Base-by-base conservation (phyloP, 2,888 invertebrate species). In the Apamea epomidion region DNA sequence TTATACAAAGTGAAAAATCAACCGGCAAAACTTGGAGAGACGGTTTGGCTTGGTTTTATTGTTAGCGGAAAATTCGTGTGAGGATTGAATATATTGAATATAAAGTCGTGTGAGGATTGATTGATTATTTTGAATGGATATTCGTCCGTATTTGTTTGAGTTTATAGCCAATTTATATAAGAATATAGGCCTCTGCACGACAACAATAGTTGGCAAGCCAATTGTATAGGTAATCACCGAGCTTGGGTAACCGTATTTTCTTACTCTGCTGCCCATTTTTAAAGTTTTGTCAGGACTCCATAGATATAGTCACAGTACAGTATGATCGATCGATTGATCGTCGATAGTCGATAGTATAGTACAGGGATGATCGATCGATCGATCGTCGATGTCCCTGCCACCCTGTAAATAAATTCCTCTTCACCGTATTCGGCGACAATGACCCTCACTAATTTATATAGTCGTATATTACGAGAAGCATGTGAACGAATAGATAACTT, bases 1-100 rank as follows among this genome's bases (percentile, higher is more conserved):
- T 65, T 65, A 65, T 25, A 37, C n/a, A 60, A 60, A 60, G n/a
- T 58, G 58, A 58, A n/a, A 58, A n/a, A 58, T 58, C 58, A 58
- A 58, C 58, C n/a, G 12, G 0, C 3, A n/a, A 60, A n/a, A n/a
- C 12, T 60, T n/a, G 58, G n/a, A 60, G n/a, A n/a, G n/a, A n/a
- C 12, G 58, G 58, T 10, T 58, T 48, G 14, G 48, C 16, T 3
- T 58, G 25, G 0, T 25, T 58, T n/a, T 25, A n/a, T n/a, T 54
- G 54, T 21, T 54, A 7, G 54, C 18, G 29, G 64, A 64, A 32
- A 64, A 32, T 54, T 64, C 64, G 18, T 32, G 32, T 32, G 32
- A 32, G 10, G 10, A 14, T 48, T 48, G 1, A 48, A 48, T 14
- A 48, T 48, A 48, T 37, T 37, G 37, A 37, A 37, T 37, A 37